Evolutionary conservation across 2,113 vertebrate species (phyloP).

Genomic region (Rousettus leschenaultii): DNA sequence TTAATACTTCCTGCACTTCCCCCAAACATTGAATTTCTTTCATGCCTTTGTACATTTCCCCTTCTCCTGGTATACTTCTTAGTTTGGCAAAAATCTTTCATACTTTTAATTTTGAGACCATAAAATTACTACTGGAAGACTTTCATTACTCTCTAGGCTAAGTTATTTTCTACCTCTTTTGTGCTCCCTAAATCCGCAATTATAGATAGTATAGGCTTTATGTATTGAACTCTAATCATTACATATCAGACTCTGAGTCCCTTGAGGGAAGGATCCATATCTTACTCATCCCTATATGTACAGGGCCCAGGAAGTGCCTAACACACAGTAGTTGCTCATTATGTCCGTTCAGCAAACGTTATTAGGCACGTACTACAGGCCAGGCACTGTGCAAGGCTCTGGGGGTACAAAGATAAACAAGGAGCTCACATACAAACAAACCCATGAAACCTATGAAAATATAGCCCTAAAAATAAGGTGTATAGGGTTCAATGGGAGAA

Average conservation of each 20-base stretch:
- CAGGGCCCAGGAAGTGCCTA: neutral
- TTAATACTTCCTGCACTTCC: neutral
- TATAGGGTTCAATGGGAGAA: neutral
- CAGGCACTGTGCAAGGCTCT: neutral
- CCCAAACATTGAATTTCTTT: conserved; percentile 6
- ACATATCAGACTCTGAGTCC: neutral
- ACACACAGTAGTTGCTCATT: neutral
- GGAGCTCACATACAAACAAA: neutral
- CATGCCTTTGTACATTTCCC: neutral
- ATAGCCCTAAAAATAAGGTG: neutral
- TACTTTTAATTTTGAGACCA: conserved; percentile 41
- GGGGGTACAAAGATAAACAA: neutral
- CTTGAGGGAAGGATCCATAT: neutral
- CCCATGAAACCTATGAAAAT: neutral
- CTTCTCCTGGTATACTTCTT: neutral
- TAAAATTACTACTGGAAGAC: conserved; percentile 49
- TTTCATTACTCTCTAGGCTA: neutral
- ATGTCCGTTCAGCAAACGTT: neutral
- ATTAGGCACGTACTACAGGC: neutral
- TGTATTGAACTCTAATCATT: neutral
- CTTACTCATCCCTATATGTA: neutral
- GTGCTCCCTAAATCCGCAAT: neutral
- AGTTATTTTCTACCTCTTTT: conserved; percentile 6
- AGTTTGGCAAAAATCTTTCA: conserved; percentile 34
- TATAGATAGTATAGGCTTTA: neutral